phyloP scores from a whole-genome alignment of 2,888 invertebrate genomes.

The Dusona sp. region DNA sequence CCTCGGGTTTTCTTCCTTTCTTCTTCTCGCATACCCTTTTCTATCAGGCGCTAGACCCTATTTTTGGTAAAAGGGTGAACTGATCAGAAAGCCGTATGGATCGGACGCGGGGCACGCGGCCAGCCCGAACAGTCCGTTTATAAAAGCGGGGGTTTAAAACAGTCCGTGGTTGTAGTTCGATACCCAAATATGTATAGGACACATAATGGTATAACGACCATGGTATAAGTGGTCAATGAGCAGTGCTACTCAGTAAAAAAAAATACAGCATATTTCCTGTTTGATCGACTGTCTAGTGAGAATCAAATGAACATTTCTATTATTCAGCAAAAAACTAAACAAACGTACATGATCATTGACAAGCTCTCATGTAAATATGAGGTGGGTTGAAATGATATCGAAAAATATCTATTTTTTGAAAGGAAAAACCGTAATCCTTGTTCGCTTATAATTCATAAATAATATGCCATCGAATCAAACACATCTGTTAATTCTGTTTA shows the following conservation, averaged over 20 bases:
- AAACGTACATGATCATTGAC: not conserved
- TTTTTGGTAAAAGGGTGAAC: conserved; percentile 49
- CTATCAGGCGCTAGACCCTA: conserved; percentile 36
- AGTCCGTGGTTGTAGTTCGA: not conserved
- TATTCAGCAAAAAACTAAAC: not conserved
- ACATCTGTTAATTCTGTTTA: too few species aligned
- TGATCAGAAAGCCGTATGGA: conserved; percentile 22
- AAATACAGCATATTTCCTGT: not conserved
- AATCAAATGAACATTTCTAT: not conserved
- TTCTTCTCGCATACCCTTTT: conserved; percentile 30
- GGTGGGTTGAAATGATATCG: not conserved
- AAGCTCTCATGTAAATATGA: not conserved
- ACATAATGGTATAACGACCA: conserved; percentile 1
- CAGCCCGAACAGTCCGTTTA: conserved; percentile 3
- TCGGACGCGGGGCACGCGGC: conserved; percentile 41
- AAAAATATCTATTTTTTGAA: not conserved
- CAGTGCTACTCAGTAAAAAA: not conserved
- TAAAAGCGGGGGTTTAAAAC: conserved; percentile 17
- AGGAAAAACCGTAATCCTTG: too few species aligned
- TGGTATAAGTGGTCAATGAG: not conserved
- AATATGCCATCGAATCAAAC: not conserved
- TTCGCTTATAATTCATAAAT: not conserved
- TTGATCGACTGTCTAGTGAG: not conserved
- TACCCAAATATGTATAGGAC: not conserved
- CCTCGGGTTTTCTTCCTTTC: conserved; percentile 42